Evolutionary conservation across 2,113 vertebrate species (phyloP).

Genomic region (Pangasianodon gigas): DNA sequence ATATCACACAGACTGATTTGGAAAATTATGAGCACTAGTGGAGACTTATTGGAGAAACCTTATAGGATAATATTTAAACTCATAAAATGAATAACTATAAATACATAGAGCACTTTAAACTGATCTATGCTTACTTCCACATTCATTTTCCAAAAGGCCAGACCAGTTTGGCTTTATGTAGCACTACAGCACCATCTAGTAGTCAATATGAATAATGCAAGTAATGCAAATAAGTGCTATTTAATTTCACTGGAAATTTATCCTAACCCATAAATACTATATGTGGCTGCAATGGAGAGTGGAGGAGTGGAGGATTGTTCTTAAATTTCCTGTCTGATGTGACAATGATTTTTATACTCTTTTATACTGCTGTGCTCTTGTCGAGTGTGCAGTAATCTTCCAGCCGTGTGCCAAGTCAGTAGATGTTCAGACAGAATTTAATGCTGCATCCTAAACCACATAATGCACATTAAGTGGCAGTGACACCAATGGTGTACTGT

Average conservation of each 20-base stretch:
- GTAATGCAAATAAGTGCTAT: not conserved
- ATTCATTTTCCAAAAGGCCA: not conserved
- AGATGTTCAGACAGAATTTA: not conserved
- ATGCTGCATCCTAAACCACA: not conserved
- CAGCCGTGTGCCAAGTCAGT: not conserved
- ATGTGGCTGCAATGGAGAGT: not conserved
- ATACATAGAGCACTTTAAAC: not conserved
- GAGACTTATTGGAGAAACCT: not conserved
- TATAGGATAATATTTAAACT: constrained; percentile 1
- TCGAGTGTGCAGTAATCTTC: not conserved
- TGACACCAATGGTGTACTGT: not conserved
- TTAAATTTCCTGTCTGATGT: not conserved
- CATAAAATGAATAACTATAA: not conserved
- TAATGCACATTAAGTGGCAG: not conserved
- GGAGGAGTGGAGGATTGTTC: not conserved
- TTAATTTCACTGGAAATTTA: not conserved
- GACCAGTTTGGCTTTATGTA: not conserved
- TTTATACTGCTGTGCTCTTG: not conserved
- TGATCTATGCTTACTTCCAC: not conserved
- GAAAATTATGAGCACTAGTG: not conserved
- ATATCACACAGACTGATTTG: not conserved
- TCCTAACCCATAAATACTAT: not conserved
- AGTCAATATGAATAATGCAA: constrained; percentile 34
- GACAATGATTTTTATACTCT: not conserved
- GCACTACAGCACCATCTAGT: constrained; percentile 64